Conservation (phyloP, 2,888 invertebrate genomes). For the Anaspis maculata region DNA sequence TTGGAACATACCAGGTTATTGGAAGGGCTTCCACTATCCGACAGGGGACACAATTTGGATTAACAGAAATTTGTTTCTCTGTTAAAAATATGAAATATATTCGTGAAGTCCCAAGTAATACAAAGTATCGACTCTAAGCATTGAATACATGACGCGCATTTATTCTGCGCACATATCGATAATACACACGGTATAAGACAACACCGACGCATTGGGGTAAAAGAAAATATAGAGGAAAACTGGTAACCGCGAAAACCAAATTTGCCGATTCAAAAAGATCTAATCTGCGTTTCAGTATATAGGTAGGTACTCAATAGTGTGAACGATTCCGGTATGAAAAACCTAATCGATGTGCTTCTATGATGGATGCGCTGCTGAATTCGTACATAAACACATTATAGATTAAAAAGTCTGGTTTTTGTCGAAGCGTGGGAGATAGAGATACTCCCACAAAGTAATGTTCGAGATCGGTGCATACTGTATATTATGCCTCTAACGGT, state of each 20-base stretch:
- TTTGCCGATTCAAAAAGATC: neutral
- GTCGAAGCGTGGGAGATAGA: too few relatives aligned
- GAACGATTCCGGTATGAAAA: neutral
- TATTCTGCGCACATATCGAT: slow-evolving; percentile 39
- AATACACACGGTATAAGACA: slow-evolving; percentile 26
- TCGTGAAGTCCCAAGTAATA: slow-evolving; percentile 25
- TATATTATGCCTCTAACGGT: too few relatives aligned
- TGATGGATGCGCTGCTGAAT: too few relatives aligned
- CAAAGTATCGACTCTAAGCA: slow-evolving; percentile 36
- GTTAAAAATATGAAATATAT: slow-evolving; percentile 25
- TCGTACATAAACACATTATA: neutral
- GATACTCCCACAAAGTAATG: too few relatives aligned
- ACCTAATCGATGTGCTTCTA: neutral
- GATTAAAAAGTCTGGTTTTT: too few relatives aligned
- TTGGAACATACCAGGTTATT: too few relatives aligned
- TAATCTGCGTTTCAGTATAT: too few relatives aligned
- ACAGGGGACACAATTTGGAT: too few relatives aligned
- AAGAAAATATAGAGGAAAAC: slow-evolving; percentile 9
- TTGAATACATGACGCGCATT: slow-evolving; percentile 37
- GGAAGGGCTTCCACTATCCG: too few relatives aligned
- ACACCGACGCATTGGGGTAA: slow-evolving; percentile 22
- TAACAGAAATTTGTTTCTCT: too few relatives aligned
- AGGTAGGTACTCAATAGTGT: too few relatives aligned
- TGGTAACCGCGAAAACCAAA: slow-evolving; percentile 7
- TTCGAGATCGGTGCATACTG: too few relatives aligned